A percentile compares a stretch with the other conserved stretches of the same genome.
phyloP scores from a whole-genome alignment of 1,140 invertebrate species.

The Danaus melanippus region DNA sequence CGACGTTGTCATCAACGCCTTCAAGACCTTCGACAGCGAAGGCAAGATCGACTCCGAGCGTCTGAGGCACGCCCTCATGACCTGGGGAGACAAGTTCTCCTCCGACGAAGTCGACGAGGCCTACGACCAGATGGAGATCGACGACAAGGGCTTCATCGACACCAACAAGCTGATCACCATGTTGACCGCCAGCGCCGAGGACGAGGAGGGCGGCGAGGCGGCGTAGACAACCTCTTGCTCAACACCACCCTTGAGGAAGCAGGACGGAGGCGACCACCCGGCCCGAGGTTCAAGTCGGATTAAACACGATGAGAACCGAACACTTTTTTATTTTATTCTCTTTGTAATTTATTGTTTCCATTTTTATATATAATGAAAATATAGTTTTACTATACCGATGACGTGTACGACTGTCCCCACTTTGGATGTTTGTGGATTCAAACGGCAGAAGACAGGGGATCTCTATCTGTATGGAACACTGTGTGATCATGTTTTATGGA shows the following conservation, averaged over 20 bases:
- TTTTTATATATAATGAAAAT: slow-evolving; percentile 72
- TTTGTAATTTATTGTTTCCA: slow-evolving; percentile 71
- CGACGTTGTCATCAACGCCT: slow-evolving; percentile 93
- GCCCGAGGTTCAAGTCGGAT: slow-evolving; percentile 42
- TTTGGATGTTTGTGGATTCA: slow-evolving; percentile 22
- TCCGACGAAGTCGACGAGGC: slow-evolving; percentile 94
- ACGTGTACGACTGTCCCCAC: slow-evolving; percentile 50
- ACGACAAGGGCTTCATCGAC: slow-evolving; percentile 94
- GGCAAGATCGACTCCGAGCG: slow-evolving; percentile 92
- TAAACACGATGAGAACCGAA: slow-evolving; percentile 55
- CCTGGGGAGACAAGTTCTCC: slow-evolving; percentile 97
- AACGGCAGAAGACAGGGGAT: slow-evolving; percentile 23
- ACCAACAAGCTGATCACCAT: slow-evolving; percentile 89
- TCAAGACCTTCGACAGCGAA: slow-evolving; percentile 94
- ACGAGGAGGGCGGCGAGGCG: slow-evolving; percentile 78
- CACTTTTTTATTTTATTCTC: slow-evolving; percentile 53
- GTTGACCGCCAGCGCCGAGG: slow-evolving; percentile 86
- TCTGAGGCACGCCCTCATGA: slow-evolving; percentile 93
- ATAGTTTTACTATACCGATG: slow-evolving; percentile 66
- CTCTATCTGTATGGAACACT: slow-evolving; percentile 46
- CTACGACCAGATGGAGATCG: slow-evolving; percentile 95
- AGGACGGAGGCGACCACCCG: slow-evolving; percentile 36
- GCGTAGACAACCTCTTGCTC: slow-evolving; percentile 62
- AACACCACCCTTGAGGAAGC: slow-evolving; percentile 9
- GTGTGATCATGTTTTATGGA: slow-evolving; percentile 58